Conservation (phyloP, 1,140 invertebrate species). For the Coboldia fuscipes region DNA sequence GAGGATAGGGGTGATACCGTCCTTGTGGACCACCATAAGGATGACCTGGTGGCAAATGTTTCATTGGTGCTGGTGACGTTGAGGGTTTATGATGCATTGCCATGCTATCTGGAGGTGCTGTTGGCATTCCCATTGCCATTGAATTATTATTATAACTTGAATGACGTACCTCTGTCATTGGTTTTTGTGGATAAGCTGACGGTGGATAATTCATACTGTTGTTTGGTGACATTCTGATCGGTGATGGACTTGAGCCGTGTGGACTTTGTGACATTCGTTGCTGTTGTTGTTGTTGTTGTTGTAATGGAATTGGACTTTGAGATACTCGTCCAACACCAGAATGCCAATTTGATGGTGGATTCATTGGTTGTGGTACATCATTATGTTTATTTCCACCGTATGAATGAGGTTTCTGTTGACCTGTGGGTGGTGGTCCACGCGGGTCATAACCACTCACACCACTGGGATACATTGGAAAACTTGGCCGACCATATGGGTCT, state of each 20-base stretch:
- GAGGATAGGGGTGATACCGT: too few species aligned
- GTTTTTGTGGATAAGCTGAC: too few species aligned
- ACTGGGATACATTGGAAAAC: not conserved
- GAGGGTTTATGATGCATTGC: too few species aligned
- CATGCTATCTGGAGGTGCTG: too few species aligned
- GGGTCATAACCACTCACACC: too few species aligned
- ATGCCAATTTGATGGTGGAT: constrained; percentile 1
- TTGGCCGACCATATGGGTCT: not conserved
- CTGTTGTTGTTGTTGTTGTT: not conserved
- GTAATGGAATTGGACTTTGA: not conserved
- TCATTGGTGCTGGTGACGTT: too few species aligned
- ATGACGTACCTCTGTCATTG: too few species aligned
- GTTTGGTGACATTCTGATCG: not conserved
- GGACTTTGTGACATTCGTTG: constrained; percentile 2
- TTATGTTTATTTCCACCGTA: not conserved
- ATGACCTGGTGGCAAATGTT: too few species aligned
- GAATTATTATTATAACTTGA: too few species aligned
- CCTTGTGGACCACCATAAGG: too few species aligned
- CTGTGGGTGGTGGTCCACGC: not conserved
- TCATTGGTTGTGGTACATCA: not conserved
- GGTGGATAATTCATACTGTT: too few species aligned
- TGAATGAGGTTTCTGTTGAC: not conserved
- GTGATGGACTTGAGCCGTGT: not conserved
- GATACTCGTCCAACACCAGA: not conserved
- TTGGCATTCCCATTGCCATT: too few species aligned